Evolutionary conservation across 2,113 vertebrate genomes (phyloP), one percentile per base, ranked within the genome.

Genomic region (Phodopus roborovskii): DNA sequence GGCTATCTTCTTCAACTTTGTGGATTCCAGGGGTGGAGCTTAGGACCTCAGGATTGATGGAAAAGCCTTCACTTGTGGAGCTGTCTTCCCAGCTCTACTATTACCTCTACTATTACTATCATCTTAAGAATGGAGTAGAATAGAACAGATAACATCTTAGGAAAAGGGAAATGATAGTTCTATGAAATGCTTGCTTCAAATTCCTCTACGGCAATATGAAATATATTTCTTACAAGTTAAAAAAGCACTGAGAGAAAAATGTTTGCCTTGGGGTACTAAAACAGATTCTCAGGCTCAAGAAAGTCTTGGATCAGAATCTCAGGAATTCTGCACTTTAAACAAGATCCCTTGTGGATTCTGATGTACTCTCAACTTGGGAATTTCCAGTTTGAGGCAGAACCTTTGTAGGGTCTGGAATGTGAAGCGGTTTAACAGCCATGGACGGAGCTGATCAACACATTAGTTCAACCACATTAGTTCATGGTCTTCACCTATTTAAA

Each of bases 311-410:
- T 79, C 60, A 83, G 77, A 89, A 97, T 89, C 82, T 94, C 91
- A 87, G 96, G 96, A 96, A 98, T 94, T 96, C 45, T 95, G 74
- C 60, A 94, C 95, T 97, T 97, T 94, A 85, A 93, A 92, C 77
- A 62, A 16, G 60, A 73, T 95, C 73, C 92, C 73, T 68, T 45
- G 66, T 73, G 85, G 71, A 73, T 95, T 94, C 75, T 90, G 84
- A 88, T n/a, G 42, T 15, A 53, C 30, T 64, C n/a, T 86, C 64
- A 91, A 91, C 73, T 94, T 48, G 22, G 74, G 91, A 89, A 78
- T 70, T 79, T 89, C 68, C 68, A 77, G 71, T 88, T 87, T 88
- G 66, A 84, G 86, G 56, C 15, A 88, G 70, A 92, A 85, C 17
- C 60, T 90, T 36, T 26, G 53, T 13, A 24, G 82, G n/a, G 48